Evolutionary conservation across 2,113 vertebrate species (phyloP).

Genomic region (Casuarius casuarius): DNA sequence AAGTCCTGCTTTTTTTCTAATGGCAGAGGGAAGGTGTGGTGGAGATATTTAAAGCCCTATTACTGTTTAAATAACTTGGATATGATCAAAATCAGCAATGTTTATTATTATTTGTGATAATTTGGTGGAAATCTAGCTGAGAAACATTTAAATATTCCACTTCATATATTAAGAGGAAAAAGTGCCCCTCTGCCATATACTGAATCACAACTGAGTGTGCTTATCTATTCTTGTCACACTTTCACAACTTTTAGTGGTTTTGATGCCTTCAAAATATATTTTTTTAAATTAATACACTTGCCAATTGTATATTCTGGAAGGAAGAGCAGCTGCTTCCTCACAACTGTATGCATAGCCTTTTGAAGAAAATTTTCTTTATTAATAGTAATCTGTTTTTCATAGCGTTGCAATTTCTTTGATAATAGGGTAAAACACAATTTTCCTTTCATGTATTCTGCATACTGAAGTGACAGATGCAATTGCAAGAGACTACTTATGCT

Average conservation of each 20-base stretch:
- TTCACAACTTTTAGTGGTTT: slow-evolving; percentile 22
- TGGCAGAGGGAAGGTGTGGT: neutral
- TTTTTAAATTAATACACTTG: slow-evolving; percentile 45
- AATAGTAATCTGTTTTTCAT: slow-evolving; percentile 66
- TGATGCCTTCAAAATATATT: slow-evolving; percentile 39
- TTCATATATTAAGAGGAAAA: neutral
- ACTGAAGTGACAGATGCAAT: slow-evolving; percentile 56
- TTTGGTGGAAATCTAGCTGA: neutral
- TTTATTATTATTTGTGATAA: neutral
- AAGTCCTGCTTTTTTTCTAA: neutral
- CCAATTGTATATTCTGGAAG: slow-evolving; percentile 27
- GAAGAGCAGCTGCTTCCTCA: slow-evolving; percentile 58
- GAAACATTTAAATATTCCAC: neutral
- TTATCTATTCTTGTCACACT: slow-evolving; percentile 19
- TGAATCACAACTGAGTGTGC: neutral
- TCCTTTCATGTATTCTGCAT: slow-evolving; percentile 45
- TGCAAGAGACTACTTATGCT: slow-evolving; percentile 37
- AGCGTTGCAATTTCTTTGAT: slow-evolving; percentile 47
- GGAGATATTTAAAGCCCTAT: neutral
- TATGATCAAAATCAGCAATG: neutral
- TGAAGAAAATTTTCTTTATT: slow-evolving; percentile 66
- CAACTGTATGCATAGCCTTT: slow-evolving; percentile 17
- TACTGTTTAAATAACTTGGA: neutral
- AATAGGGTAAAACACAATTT: slow-evolving; percentile 62
- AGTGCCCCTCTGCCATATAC: neutral